Conservation (phyloP, 2,797 vertebrate species). For the Sciurus carolinensis region DNA sequence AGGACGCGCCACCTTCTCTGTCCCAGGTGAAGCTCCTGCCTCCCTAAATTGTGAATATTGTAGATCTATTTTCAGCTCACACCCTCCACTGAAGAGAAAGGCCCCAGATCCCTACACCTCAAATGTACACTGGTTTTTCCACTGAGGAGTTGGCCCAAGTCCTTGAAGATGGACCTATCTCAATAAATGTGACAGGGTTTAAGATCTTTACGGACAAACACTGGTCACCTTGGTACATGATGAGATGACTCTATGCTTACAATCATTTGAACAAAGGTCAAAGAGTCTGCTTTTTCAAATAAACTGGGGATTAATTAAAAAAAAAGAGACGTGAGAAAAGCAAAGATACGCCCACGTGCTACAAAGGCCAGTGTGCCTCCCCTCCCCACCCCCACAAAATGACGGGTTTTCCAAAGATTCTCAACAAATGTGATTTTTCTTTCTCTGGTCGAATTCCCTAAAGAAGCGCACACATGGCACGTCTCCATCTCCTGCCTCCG, state of each 20-base stretch:
- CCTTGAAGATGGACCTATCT: not conserved
- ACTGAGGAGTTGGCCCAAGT: not conserved
- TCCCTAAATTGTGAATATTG: not conserved
- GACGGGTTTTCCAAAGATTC: not conserved
- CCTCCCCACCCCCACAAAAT: not conserved
- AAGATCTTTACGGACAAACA: not conserved
- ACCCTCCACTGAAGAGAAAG: not conserved
- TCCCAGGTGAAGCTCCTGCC: not conserved
- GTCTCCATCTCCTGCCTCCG: not conserved
- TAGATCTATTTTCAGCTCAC: not conserved
- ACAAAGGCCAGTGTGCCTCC: not conserved
- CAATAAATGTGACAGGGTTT: not conserved
- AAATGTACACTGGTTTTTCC: not conserved
- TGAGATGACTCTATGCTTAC: not conserved
- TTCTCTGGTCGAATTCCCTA: not conserved
- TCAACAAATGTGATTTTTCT: not conserved
- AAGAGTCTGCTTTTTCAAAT: slow-evolving; percentile 2
- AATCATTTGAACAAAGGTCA: not conserved
- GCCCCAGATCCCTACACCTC: not conserved
- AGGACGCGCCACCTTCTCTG: not conserved
- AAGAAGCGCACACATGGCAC: not conserved
- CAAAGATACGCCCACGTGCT: not conserved
- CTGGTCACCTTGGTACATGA: not conserved
- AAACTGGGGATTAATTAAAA: not conserved
- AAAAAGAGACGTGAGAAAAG: not conserved